Conservation (phyloP, 2,888 invertebrate genomes). For the Tetragnatha montana region DNA sequence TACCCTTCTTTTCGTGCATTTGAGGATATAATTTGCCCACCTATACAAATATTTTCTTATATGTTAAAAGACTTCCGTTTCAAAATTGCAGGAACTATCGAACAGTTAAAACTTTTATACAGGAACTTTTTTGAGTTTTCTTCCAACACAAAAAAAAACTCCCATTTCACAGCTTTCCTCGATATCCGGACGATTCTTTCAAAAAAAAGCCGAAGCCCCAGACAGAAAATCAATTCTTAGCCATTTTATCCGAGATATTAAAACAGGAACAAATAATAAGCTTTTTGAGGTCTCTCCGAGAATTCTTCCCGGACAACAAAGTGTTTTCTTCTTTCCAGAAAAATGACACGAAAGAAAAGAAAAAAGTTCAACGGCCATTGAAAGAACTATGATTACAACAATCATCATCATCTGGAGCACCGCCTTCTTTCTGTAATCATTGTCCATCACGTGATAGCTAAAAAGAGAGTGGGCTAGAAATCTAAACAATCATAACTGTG, state of each 20-base stretch:
- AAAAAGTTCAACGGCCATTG: constrained; percentile 8
- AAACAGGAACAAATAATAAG: background rate
- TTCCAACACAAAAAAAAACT: no score
- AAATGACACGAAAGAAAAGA: background rate
- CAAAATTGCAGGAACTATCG: no score
- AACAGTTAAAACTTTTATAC: no score
- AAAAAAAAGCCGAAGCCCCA: background rate
- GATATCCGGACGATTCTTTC: no score
- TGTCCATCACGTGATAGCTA: constrained; percentile 6
- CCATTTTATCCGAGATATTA: background rate
- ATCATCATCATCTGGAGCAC: constrained; percentile 14
- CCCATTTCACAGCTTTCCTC: no score
- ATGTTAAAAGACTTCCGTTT: no score
- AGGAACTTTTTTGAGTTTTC: no score
- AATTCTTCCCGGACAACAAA: constrained; percentile 2
- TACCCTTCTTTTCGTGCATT: no score
- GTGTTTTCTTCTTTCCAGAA: background rate
- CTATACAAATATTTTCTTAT: no score
- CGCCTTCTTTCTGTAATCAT: constrained; percentile 15
- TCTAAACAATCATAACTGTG: background rate
- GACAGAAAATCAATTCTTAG: background rate
- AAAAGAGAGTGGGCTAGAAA: constrained; percentile 5
- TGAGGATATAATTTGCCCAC: no score
- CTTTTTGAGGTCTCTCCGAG: background rate
- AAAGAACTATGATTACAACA: constrained; percentile 29